phyloP scores from a whole-genome alignment of 1,140 invertebrate species.

The Druon quercuslanigerum region DNA sequence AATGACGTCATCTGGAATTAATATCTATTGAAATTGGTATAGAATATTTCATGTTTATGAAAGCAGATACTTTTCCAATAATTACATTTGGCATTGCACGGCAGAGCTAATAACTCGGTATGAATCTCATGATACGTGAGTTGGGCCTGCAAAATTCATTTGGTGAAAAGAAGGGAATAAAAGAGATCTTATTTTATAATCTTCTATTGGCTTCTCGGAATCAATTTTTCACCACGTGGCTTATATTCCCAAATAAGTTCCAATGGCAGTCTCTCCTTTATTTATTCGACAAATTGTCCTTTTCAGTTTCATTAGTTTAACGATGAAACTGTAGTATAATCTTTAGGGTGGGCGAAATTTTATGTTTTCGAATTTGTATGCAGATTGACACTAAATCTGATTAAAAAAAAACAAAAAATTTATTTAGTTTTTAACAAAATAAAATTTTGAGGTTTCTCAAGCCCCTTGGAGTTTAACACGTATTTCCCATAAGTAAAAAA shows the following conservation, averaged over 20 bases:
- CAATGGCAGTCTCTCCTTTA: not conserved
- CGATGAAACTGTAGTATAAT: not conserved
- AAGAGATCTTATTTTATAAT: slow-evolving; percentile 11
- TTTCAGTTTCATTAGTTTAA: not conserved
- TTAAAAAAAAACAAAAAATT: not conserved
- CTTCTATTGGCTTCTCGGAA: not conserved
- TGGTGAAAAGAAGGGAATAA: not conserved
- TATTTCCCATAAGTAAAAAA: no score
- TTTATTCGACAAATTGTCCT: not conserved
- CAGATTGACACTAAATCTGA: not conserved
- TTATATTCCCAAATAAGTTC: not conserved
- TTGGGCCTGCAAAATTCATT: slow-evolving; percentile 7
- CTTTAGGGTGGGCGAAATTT: not conserved
- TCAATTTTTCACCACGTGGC: not conserved
- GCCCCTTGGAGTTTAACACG: no score
- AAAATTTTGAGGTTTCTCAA: no score
- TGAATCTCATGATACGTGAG: slow-evolving; percentile 8
- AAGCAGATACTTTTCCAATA: slow-evolving; percentile 28
- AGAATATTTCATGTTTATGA: not conserved
- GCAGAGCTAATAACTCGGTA: slow-evolving; percentile 5
- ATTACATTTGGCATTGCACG: slow-evolving; percentile 25
- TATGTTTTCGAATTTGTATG: no score
- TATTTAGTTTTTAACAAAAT: no score
- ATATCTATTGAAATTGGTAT: slow-evolving; percentile 10
- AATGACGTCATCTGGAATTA: not conserved